These are phyloP conservation scores for Castor canadensis DNA, from an alignment of 2,113 vertebrate genomes.

Conservation along the genomic window DNA sequence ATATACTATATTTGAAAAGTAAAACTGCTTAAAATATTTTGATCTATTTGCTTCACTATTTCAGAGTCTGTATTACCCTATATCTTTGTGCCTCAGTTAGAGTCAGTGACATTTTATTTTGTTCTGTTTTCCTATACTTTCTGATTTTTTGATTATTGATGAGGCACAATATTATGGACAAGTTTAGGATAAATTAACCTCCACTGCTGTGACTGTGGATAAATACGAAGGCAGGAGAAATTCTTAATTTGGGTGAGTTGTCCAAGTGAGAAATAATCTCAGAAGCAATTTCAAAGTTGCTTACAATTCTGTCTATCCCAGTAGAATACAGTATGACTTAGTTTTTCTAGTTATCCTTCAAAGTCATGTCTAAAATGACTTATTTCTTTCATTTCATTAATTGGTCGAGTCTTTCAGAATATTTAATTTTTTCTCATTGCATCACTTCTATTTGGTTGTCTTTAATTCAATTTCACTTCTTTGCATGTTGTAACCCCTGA, in stretches of 20 bases:
- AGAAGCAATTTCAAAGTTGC: not conserved
- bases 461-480: conserved; percentile 40
- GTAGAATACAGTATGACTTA: not conserved
- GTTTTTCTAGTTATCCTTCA: conserved; percentile 14
- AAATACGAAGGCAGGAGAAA: not conserved
- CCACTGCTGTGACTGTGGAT: not conserved
- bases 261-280: not conserved
- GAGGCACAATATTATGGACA: not conserved
- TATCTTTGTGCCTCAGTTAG: not conserved
- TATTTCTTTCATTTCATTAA: conserved; percentile 48
- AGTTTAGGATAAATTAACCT: not conserved
- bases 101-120: conserved; percentile 3
- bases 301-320: not conserved
- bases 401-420: conserved; percentile 33
- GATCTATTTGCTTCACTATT: not conserved
- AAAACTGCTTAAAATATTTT: conserved; percentile 16
- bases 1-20: not conserved
- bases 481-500: not conserved
- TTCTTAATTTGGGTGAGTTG: conserved; percentile 9
- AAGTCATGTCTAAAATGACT: not conserved
- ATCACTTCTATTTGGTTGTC: not conserved
- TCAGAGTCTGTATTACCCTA: not conserved
- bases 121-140: conserved; percentile 7
- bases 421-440: conserved; percentile 11
- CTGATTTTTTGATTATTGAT: conserved; percentile 2